Evolutionary conservation across 1,140 invertebrate genomes (phyloP).

Genomic region (Pararge aegeria): DNA sequence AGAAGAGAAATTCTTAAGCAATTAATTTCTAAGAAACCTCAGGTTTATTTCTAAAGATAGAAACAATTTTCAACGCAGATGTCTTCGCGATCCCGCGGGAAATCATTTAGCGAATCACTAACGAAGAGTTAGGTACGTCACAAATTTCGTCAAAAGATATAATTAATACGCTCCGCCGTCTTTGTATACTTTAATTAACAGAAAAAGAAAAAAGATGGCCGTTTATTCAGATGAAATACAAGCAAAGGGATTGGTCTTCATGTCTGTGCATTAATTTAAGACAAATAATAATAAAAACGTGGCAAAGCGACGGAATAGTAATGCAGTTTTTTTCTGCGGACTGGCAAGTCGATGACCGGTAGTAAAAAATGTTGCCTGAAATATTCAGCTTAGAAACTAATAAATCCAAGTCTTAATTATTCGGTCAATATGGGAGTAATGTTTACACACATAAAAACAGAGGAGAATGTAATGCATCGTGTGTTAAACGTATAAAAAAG

Average conservation of each 20-base stretch:
- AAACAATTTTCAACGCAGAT: neutral
- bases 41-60: neutral
- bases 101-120: neutral
- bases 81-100: neutral
- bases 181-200: neutral
- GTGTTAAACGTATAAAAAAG: too few relatives aligned
- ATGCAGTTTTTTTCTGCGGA: too few relatives aligned
- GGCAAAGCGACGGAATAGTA: too few relatives aligned
- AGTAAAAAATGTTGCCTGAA: too few relatives aligned
- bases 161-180: neutral
- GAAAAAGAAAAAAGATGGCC: neutral
- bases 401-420: too few relatives aligned
- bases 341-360: too few relatives aligned
- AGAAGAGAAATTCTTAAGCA: neutral
- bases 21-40: neutral
- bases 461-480: too few relatives aligned
- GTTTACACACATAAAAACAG: too few relatives aligned
- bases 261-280: neutral
- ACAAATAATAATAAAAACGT: neutral
- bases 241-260: neutral
- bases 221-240: neutral
- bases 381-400: too few relatives aligned
- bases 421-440: too few relatives aligned
- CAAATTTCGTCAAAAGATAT: neutral
- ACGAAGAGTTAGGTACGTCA: neutral